These are phyloP conservation scores for Nemurella pictetii DNA, from an alignment of 2,888 invertebrate species.

Conservation along the genomic window DNA sequence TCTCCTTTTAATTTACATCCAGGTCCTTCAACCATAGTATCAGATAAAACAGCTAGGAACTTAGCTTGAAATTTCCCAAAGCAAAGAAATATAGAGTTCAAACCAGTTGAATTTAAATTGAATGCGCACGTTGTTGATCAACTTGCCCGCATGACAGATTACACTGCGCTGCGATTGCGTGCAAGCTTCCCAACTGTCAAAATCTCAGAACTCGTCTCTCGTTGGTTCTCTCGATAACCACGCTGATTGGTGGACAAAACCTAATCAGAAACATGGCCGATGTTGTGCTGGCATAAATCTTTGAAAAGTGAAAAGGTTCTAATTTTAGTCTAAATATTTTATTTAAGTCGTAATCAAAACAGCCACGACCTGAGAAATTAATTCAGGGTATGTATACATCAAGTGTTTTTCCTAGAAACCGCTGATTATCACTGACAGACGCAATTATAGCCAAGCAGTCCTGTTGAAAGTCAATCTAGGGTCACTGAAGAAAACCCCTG, in stretches of 20 bases:
- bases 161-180: neutral
- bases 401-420: neutral
- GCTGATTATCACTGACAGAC: neutral
- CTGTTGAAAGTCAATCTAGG: neutral
- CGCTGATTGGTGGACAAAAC: neutral
- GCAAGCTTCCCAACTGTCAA: neutral
- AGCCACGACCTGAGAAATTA: neutral
- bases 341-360: neutral
- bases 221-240: neutral
- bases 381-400: neutral
- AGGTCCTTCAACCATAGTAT: neutral
- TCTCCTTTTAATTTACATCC: slow-evolving; percentile 14
- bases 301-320: neutral
- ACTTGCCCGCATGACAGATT: no score
- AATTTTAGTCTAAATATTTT: neutral
- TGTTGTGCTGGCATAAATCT: neutral
- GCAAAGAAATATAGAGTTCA: no score
- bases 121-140: neutral
- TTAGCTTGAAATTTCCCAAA: no score
- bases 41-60: no score
- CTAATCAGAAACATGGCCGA: neutral
- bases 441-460: neutral
- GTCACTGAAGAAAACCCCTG: neutral
- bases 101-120: neutral
- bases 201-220: neutral